Base-by-base conservation (phyloP, 2,113 vertebrate genomes). In the Platycercus adscitus region DNA sequence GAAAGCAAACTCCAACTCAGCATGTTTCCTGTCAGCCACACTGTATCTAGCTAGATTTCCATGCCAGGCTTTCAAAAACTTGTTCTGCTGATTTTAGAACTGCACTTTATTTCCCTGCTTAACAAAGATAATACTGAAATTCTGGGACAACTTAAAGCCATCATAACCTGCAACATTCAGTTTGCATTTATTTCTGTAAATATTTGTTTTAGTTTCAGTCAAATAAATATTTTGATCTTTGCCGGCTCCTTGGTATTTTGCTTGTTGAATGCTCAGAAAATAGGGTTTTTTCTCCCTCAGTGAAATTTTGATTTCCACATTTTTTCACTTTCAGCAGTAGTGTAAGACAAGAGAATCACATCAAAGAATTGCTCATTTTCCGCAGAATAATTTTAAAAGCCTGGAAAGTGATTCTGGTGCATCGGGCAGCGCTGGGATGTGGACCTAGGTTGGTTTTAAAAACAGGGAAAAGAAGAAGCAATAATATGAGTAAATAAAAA, bases 11-110 rank as follows among this genome's bases (percentile, higher is more conserved):
- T 93, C 77, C 83, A 96, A 26, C 88, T 95, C 92, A 92, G 92
- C 88, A 85, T 89, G 93, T 95, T 95, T 97, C 91, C 83, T 92
- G 91, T 96, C 96, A 96, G 91, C 72, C 83, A 89, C 93, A 94
- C 92, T 91, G 46, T 82, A 88, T 94, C 90, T 79, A 82, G 65
- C 91, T 21, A 79, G 81, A 89, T 93, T 94, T 94, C 92, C 80
- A 46, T 93, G 89, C 91, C 93, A 95, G 89, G 56, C 76, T 97
- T 95, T 91, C 35, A 80, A 87, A 92, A 94, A 76, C 41, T 85
- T 66, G 44, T 72, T n/a, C 63, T 81, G 73, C 86, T 94, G 82
- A 71, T 90, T 91, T 87, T 93, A 90, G 64, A 94, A 71, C 49
- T 91, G 46, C 25, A 19, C 37, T 92, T 89, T 82, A 72, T 88